Evolutionary conservation across 2,888 invertebrate genomes (phyloP).

Genomic region (Sylvicola cinctus): DNA sequence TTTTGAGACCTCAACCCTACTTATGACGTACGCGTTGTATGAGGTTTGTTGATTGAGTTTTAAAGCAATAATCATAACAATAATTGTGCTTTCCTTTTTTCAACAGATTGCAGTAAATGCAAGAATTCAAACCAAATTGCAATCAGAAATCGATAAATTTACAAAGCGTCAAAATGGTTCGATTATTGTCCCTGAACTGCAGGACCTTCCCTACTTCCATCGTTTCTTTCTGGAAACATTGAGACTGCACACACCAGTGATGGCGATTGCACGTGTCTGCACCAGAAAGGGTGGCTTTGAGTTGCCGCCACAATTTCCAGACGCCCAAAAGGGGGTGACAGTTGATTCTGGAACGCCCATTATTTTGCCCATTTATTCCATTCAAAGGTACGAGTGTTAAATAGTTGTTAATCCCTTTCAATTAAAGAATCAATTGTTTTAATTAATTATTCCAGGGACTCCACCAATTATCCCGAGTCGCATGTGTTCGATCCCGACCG

Average conservation of each 20-base stretch:
- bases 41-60: too few relatives aligned
- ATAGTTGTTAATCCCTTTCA: background rate
- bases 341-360: constrained; percentile 18
- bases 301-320: constrained; percentile 10
- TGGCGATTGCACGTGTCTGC: constrained; percentile 17
- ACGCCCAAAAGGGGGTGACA: constrained; percentile 10
- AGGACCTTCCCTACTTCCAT: too few relatives aligned
- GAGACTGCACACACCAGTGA: constrained; percentile 25
- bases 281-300: constrained; percentile 13
- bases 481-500: constrained; percentile 25
- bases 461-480: constrained; percentile 24
- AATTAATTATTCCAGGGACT: constrained; percentile 14
- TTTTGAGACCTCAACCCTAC: too few relatives aligned
- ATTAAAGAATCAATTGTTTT: background rate
- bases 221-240: constrained; percentile 21
- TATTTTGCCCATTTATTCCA: constrained; percentile 17
- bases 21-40: too few relatives aligned
- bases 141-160: too few relatives aligned
- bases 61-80: too few relatives aligned
- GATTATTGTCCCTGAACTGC: too few relatives aligned
- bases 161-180: too few relatives aligned
- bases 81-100: too few relatives aligned
- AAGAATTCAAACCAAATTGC: too few relatives aligned
- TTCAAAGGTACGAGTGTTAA: constrained; percentile 17
- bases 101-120: too few relatives aligned